phyloP scores from a whole-genome alignment of 92 coral and sea anemone species.

The Porites cylindrica region DNA sequence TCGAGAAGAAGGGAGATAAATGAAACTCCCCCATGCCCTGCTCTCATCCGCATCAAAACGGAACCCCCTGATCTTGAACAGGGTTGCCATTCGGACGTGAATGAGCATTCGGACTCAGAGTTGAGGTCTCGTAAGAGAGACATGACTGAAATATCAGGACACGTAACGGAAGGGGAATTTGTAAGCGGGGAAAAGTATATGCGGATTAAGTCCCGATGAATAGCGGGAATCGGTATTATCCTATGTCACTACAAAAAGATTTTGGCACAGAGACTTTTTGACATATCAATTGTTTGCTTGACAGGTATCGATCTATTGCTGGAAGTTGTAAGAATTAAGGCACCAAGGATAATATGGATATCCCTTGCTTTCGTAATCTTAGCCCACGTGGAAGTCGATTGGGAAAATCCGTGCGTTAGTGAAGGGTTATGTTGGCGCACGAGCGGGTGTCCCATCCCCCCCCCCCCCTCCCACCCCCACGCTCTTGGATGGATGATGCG shows the following conservation, averaged over 20 bases:
- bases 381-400: no score
- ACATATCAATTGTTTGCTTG: no score
- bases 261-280: no score
- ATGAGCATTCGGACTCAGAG: not conserved
- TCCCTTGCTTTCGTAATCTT: no score
- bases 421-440: no score
- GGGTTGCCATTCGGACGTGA: not conserved
- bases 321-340: no score
- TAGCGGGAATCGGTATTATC: not conserved
- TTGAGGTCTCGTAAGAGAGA: conserved; percentile 34
- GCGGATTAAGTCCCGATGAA: conserved; percentile 25
- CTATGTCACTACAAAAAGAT: not conserved
- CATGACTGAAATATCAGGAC: conserved; percentile 1
- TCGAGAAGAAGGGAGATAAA: conserved; percentile 20
- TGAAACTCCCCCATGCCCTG: conserved; percentile 74
- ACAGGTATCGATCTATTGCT: no score
- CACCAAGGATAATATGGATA: no score
- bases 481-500: no score
- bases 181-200: conserved; percentile 36
- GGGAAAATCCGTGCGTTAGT: no score
- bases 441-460: no score
- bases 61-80: conserved; percentile 64
- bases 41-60: conserved; percentile 78
- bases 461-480: no score
- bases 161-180: conserved; percentile 6